Base-by-base conservation (phyloP, 2,113 vertebrate genomes). In the Nibea albiflora region DNA sequence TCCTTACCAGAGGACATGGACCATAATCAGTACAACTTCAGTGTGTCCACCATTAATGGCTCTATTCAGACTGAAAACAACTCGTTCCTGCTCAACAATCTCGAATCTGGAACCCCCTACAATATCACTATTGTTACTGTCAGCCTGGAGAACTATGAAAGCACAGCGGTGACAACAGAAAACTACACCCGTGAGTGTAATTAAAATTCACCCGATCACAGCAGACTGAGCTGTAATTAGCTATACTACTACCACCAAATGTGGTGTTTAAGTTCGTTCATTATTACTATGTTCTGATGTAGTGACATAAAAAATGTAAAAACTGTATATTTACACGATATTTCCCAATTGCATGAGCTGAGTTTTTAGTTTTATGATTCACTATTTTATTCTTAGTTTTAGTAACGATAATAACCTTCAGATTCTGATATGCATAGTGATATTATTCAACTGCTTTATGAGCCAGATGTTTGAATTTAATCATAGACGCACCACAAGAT, bases 181-280 rank as follows among this genome's bases (percentile, higher is more conserved):
- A 83, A 11, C 11, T 92, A 86, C 22, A 94, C 93, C 54, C 88
- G 94, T 94, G 58, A 90, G 94, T 92, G 12, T 20, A n/a, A 31
- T 28, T 22, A 31, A 77, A 49, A 58, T 24, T 73, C 4, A 63
- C 22, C 1, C 0, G 1, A 64, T 26, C 28, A 60, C 4, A n/a
- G 26, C 6, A 20, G 6, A 3, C 9, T 49, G 53, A 39, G 11
- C 14, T 28, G 5, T 26, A 15, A 42, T 9, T 17, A 31, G 4
- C 10, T 47, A 22, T 17, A n/a, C 10, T 22, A 19, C 50, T 31
- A n/a, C 35, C 35, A 39, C 35, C 7, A 61, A 31, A 61, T 61
- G 1, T 35, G 4, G 35, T 28, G 4, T 71, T 58, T 46, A 11
- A 57, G 16, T 72, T 61, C 26, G 11, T 53, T n/a, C 19, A 52